phyloP scores from a whole-genome alignment of 2,888 invertebrate species.

The Buathra laborator region DNA sequence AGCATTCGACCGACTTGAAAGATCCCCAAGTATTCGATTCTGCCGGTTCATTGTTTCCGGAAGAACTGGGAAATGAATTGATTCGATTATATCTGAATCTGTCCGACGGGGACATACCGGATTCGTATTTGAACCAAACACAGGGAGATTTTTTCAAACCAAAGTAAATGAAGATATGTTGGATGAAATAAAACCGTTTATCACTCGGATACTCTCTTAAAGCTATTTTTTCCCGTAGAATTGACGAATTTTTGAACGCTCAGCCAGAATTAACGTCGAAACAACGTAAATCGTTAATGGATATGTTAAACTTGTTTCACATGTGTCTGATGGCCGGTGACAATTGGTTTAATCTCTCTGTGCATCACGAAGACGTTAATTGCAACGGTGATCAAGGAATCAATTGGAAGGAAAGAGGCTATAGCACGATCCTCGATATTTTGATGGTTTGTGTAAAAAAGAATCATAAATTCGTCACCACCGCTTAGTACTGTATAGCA shows the following conservation, averaged over 20 bases:
- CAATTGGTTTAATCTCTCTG: conserved; percentile 72
- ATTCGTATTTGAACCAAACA: conserved; percentile 38
- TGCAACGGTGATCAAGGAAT: conserved; percentile 71
- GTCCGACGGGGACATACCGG: background rate
- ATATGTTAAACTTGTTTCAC: conserved; percentile 54
- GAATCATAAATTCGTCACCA: background rate
- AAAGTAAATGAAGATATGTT: conserved; percentile 58
- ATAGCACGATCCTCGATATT: conserved; percentile 78
- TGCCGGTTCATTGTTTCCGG: conserved; percentile 38
- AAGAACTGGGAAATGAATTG: conserved; percentile 14
- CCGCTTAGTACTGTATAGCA: too few relatives aligned
- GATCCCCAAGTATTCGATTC: conserved; percentile 44
- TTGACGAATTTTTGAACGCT: conserved; percentile 56
- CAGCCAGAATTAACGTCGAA: conserved; percentile 68
- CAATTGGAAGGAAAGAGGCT: conserved; percentile 79
- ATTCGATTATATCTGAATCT: conserved; percentile 26
- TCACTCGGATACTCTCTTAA: conserved; percentile 17
- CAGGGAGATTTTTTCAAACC: conserved; percentile 62
- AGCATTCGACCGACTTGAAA: background rate
- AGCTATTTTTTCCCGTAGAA: conserved; percentile 54
- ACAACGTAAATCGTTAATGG: conserved; percentile 63
- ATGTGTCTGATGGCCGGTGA: conserved; percentile 69
- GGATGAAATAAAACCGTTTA: background rate
- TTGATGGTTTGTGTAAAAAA: conserved; percentile 75
- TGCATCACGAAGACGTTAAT: conserved; percentile 4